These are phyloP conservation scores for Aethina tumida DNA, from an alignment of 1,140 invertebrate species.

Conservation along the genomic window DNA sequence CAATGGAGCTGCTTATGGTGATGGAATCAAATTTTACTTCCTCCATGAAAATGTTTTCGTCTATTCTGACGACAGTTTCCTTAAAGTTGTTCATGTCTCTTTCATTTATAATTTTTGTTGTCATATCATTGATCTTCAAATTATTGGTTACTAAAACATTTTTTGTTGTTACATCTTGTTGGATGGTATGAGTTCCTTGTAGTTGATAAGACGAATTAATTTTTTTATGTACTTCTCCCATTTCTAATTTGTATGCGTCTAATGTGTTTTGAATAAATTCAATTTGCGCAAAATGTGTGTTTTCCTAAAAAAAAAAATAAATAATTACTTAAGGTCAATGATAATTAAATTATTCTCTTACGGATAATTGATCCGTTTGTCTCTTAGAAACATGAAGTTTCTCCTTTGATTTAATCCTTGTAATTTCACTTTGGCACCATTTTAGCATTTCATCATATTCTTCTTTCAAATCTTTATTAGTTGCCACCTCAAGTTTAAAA, in stretches of 20 bases:
- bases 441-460: constrained; percentile 4
- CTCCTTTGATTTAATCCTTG: constrained; percentile 2
- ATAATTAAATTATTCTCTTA: constrained; percentile 1
- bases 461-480: constrained; percentile 3
- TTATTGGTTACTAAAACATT: too few relatives aligned
- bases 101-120: too few relatives aligned
- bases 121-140: constrained; percentile 5
- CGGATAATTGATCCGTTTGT: not conserved
- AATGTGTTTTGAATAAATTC: too few relatives aligned
- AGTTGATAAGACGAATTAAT: too few relatives aligned
- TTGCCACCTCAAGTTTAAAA: constrained; percentile 4
- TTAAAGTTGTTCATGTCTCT: too few relatives aligned
- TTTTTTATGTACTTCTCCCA: too few relatives aligned
- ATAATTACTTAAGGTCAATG: constrained; percentile 2
- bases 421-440: constrained; percentile 6
- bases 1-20: constrained; percentile 14
- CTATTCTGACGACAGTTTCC: too few relatives aligned
- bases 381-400: constrained; percentile 1
- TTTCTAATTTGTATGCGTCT: too few relatives aligned
- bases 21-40: constrained; percentile 20
- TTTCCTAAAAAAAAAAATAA: constrained; percentile 11
- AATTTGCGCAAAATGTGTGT: constrained; percentile 4
- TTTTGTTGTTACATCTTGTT: too few relatives aligned
- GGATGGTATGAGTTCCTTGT: too few relatives aligned
- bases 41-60: constrained; percentile 15